Evolutionary conservation across 2,888 invertebrate species (phyloP).

Genomic region (Parnassius mnemosyne): DNA sequence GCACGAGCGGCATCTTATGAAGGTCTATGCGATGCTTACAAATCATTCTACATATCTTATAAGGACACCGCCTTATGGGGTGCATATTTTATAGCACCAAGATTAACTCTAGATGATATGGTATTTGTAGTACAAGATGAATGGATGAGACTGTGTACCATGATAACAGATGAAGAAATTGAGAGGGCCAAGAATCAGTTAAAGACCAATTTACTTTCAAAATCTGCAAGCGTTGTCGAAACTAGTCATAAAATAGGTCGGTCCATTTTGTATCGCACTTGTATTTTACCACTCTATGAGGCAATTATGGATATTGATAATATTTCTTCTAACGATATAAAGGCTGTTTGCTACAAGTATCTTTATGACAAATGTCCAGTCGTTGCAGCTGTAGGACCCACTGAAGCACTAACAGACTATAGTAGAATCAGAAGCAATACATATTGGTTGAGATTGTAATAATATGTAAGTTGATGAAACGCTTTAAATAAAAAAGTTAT

Average conservation of each 20-base stretch:
- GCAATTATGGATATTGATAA: slow-evolving; percentile 91
- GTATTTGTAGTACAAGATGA: slow-evolving; percentile 85
- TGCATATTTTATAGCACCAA: slow-evolving; percentile 89
- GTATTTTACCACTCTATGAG: slow-evolving; percentile 92
- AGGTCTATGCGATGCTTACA: slow-evolving; percentile 91
- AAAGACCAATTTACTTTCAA: slow-evolving; percentile 93
- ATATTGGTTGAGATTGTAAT: slow-evolving; percentile 85
- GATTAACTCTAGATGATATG: slow-evolving; percentile 85
- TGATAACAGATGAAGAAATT: slow-evolving; percentile 92
- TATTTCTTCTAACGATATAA: slow-evolving; percentile 86
- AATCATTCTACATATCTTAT: slow-evolving; percentile 97
- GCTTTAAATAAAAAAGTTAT: too few relatives aligned
- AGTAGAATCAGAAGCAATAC: slow-evolving; percentile 87
- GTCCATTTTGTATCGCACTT: slow-evolving; percentile 94
- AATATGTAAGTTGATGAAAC: neutral
- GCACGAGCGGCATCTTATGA: slow-evolving; percentile 85
- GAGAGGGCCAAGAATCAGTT: slow-evolving; percentile 93
- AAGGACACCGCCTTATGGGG: slow-evolving; percentile 99
- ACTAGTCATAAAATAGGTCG: slow-evolving; percentile 97
- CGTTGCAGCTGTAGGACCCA: slow-evolving; percentile 93
- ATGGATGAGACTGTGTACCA: slow-evolving; percentile 92
- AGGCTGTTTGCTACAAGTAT: slow-evolving; percentile 90
- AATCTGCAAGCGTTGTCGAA: slow-evolving; percentile 92
- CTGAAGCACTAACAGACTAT: slow-evolving; percentile 92
- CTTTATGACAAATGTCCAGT: slow-evolving; percentile 95